Base-by-base conservation (phyloP, 2,797 vertebrate genomes). In the Peromyscus eremicus region DNA sequence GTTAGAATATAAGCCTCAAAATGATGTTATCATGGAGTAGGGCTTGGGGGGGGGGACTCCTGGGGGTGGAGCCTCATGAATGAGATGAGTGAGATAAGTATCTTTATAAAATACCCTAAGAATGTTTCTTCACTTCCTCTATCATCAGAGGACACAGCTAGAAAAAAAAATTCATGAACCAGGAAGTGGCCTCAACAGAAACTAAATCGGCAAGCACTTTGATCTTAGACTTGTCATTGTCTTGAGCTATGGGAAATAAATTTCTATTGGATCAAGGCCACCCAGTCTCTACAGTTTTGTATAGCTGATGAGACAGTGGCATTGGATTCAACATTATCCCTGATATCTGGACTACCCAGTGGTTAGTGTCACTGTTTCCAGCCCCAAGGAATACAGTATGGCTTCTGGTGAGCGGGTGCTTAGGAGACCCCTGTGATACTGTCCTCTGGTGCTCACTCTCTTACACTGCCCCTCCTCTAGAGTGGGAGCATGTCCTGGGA, bases 401-500 rank as follows among this genome's bases (percentile, higher is more conserved):
- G 62, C 17, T 7, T 19, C 49, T 66, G 71, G 34, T 13, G 1
- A 16, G 29, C 5, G 13, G 46, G n/a, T 17, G 7, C 2, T 12
- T 66, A 81, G 1, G 16, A 82, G 46, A 6, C 5, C 14, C 16
- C 29, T 12, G 2, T 11, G 6, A 32, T 23, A 16, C 34, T 1
- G 0, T 11, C 3, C 11, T 8, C 34, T 55, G 32, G 9, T 13
- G 3, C 70, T 32, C 13, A 13, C 4, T 32, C 16, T 57, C 23
- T 66, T 77, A 3, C 16, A 4, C 3, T 6, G 1, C 2, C 4
- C 7, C 52, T 37, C 11, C 43, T 25, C n/a, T 73, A 16, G 1
- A 81, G 16, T 3, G 1, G 2, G 4, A 23, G 17, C 3, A 46
- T 7, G 13, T 52, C 11, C 81, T 46, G 12, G 25, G 19, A 66